Percentiles rank a stretch among this genome's conserved stretches.
These are phyloP conservation scores for Heliconius aoede DNA, from an alignment of 2,888 invertebrate genomes.

Conservation along the genomic window DNA sequence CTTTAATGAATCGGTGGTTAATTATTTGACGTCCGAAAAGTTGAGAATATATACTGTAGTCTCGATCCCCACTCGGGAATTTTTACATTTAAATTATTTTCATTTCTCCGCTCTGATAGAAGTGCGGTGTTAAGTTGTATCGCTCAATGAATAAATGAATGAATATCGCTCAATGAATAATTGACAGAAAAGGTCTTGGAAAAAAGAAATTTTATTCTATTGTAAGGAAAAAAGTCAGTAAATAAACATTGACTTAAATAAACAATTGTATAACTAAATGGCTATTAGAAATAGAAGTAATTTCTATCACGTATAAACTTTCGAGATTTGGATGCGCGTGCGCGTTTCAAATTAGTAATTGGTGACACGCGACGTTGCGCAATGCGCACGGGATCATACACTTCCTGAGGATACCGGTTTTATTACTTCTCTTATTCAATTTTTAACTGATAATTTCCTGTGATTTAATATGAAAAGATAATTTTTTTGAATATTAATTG, in stretches of 20 bases:
- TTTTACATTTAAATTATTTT: too few species aligned
- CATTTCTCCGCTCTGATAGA: too few species aligned
- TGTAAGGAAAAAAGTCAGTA: too few species aligned
- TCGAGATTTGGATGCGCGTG: constrained; percentile 46
- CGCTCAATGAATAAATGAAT: too few species aligned
- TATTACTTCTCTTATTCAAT: constrained; percentile 10
- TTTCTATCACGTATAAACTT: constrained; percentile 48
- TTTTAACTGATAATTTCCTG: not conserved
- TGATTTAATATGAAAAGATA: not conserved
- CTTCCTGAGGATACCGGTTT: constrained; percentile 35
- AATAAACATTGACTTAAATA: constrained; percentile 23
- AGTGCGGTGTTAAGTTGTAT: too few species aligned
- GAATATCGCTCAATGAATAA: too few species aligned
- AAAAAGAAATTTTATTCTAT: too few species aligned
- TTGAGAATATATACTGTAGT: too few species aligned
- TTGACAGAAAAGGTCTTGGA: too few species aligned
- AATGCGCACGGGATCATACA: constrained; percentile 38
- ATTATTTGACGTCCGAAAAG: too few species aligned
- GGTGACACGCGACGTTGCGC: constrained; percentile 42
- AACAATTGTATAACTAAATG: constrained; percentile 40
- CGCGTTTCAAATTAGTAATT: constrained; percentile 43
- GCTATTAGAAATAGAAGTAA: constrained; percentile 41
- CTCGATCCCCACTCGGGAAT: too few species aligned
- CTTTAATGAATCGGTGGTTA: too few species aligned
- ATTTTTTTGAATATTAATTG: not conserved